A percentile compares a stretch with the other conserved stretches of the same genome.
phyloP scores from a whole-genome alignment of 2,113 vertebrate species.

The human region DNA sequence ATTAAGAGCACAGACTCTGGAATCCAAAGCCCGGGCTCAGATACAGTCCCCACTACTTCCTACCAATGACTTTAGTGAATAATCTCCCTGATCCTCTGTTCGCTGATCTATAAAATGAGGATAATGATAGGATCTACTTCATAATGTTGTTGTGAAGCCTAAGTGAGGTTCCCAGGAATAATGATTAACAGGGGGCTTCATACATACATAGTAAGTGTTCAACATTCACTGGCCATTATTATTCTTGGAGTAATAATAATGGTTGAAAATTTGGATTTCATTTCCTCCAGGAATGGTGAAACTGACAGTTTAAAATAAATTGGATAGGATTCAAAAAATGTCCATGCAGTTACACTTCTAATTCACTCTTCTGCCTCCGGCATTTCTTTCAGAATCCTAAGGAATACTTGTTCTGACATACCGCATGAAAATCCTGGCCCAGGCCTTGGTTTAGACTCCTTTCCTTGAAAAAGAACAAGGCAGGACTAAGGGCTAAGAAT shows the following conservation, averaged over 20 bases:
- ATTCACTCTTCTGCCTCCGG: background rate
- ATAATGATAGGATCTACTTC: background rate
- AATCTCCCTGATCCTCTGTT: background rate
- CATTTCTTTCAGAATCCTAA: constrained; percentile 20
- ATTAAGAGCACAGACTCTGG: background rate
- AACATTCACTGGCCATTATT: background rate
- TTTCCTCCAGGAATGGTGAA: background rate
- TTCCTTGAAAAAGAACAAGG: constrained; percentile 33
- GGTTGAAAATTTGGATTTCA: background rate
- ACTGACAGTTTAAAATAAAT: constrained; percentile 16
- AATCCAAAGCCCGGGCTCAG: background rate
- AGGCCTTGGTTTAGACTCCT: constrained; percentile 2
- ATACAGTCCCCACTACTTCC: background rate
- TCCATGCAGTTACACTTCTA: background rate
- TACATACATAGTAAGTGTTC: background rate
- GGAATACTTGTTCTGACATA: constrained; percentile 6
- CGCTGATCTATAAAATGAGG: background rate
- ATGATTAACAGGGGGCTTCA: background rate
- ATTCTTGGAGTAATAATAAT: background rate
- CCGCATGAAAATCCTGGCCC: background rate
- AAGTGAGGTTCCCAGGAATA: background rate
- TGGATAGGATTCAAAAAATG: background rate
- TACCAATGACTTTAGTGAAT: background rate
- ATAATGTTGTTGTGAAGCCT: background rate
- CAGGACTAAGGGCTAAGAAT: constrained; percentile 17